Evolutionary conservation across 2,888 invertebrate genomes (phyloP), one percentile per base, ranked within the genome.

Genomic region (Embidobia sp.): DNA sequence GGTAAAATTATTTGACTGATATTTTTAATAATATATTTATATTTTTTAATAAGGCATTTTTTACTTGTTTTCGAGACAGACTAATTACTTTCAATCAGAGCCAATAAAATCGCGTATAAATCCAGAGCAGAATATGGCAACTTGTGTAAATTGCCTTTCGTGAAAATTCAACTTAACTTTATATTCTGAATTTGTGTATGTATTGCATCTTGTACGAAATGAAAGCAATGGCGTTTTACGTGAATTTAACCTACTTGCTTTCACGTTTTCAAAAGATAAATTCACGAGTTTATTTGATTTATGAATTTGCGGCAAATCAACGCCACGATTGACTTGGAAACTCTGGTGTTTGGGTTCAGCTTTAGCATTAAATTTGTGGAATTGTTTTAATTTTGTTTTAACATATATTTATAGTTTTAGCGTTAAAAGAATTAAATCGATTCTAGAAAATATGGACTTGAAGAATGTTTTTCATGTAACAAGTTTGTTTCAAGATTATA

Each of bases 81-180:
- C n/a, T n/a, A n/a, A n/a, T n/a, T n/a, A n/a, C n/a, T n/a, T n/a
- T 74, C 59, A 74, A 74, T 74, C 74, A 53, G 8, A 16, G 29
- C 46, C 61, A 61, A 67, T 67, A 74, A 74, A 74, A 66, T 61
- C 59, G 27, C 66, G 27, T 44, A 37, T 53, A 19, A 66, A 67
- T 61, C 64, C 37, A 22, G 31, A 10, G 26, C 51, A 15, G n/a
- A 13, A 5, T 31, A 49, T 22, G 57, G 42, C 13, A 19, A 49
- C 59, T 66, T 55, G 57, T 53, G 66, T 51, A 66, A 74, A 74
- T 74, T 74, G 53, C 44, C 18, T 74, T 74, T 44, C 66, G 26
- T 59, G 66, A 51, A 51, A 59, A 59, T 66, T 59, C 66, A 33
- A 66, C 64, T 74, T 66, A 59, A 74, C 66, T 59, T 59, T 48